A percentile compares a stretch with the other conserved stretches of the same genome.
phyloP scores from a whole-genome alignment of 2,888 invertebrate genomes.

The Sesia apiformis region DNA sequence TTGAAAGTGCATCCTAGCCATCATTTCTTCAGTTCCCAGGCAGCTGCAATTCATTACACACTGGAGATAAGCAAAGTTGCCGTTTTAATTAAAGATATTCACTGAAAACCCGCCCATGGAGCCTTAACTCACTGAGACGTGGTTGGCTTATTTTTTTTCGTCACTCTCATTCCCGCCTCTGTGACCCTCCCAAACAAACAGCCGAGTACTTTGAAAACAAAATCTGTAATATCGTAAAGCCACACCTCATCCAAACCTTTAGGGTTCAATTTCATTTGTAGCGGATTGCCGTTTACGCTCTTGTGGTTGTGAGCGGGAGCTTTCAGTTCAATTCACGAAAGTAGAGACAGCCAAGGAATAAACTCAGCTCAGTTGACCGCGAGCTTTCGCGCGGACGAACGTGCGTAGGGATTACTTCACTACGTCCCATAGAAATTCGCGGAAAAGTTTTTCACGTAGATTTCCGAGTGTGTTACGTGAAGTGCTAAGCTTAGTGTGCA shows the following conservation, averaged over 20 bases:
- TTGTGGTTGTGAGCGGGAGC: slow-evolving; percentile 23
- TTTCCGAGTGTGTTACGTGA: slow-evolving; percentile 7
- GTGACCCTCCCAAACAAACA: slow-evolving; percentile 74
- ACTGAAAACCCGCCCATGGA: slow-evolving; percentile 64
- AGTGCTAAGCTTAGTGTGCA: background rate
- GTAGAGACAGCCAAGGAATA: slow-evolving; percentile 49
- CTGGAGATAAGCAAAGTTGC: slow-evolving; percentile 47
- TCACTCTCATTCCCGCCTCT: slow-evolving; percentile 73
- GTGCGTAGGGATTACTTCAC: slow-evolving; percentile 20
- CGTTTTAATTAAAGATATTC: slow-evolving; percentile 71
- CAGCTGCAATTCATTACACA: slow-evolving; percentile 59
- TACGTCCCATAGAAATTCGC: slow-evolving; percentile 13
- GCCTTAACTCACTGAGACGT: slow-evolving; percentile 69
- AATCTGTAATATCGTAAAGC: slow-evolving; percentile 11
- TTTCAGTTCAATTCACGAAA: slow-evolving; percentile 72
- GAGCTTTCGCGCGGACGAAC: slow-evolving; percentile 55
- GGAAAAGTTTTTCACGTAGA: slow-evolving; percentile 52
- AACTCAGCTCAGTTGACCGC: slow-evolving; percentile 60
- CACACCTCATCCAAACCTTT: background rate
- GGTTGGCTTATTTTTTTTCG: slow-evolving; percentile 74
- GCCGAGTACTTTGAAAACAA: slow-evolving; percentile 67
- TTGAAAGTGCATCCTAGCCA: background rate
- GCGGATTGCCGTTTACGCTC: slow-evolving; percentile 20
- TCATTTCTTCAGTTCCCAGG: slow-evolving; percentile 19
- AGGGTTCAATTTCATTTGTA: slow-evolving; percentile 12